Conservation (phyloP, 2,797 vertebrate species). For the Falco biarmicus region DNA sequence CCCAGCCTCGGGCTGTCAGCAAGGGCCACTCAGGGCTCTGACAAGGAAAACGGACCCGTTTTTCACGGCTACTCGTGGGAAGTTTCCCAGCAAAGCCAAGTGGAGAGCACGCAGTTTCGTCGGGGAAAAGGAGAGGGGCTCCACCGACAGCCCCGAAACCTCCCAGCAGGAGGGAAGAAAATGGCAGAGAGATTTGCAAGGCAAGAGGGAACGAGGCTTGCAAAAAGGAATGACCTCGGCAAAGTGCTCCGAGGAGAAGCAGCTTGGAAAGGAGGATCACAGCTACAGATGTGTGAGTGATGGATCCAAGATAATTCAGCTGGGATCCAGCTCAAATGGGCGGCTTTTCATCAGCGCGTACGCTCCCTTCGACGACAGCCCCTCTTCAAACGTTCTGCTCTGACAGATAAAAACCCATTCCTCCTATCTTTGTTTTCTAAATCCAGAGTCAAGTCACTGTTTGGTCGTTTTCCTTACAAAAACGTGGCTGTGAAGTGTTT, state of each 20-base stretch:
- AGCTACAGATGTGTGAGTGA: neutral
- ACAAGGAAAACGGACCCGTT: neutral
- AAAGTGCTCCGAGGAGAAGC: neutral
- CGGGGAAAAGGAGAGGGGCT: neutral
- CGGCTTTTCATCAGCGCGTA: neutral
- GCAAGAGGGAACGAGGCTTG: neutral
- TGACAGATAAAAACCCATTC: neutral
- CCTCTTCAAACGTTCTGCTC: neutral
- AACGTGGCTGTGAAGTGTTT: neutral
- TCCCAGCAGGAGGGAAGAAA: neutral
- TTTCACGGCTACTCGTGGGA: neutral
- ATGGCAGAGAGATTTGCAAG: constrained; percentile 1
- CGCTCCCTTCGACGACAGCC: neutral
- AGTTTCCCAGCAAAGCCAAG: neutral
- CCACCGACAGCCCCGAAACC: neutral
- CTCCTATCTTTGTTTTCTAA: neutral
- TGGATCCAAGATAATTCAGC: neutral
- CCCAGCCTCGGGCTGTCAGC: neutral
- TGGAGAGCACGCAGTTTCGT: neutral
- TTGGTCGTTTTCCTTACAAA: neutral
- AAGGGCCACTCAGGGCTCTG: neutral
- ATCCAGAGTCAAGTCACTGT: neutral
- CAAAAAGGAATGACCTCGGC: neutral
- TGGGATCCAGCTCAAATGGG: neutral
- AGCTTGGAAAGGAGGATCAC: constrained; percentile 4